Percentiles rank a stretch among this genome's conserved stretches.
phyloP scores from a whole-genome alignment of 1,140 invertebrate species.

The Aphaenogaster rudis region DNA sequence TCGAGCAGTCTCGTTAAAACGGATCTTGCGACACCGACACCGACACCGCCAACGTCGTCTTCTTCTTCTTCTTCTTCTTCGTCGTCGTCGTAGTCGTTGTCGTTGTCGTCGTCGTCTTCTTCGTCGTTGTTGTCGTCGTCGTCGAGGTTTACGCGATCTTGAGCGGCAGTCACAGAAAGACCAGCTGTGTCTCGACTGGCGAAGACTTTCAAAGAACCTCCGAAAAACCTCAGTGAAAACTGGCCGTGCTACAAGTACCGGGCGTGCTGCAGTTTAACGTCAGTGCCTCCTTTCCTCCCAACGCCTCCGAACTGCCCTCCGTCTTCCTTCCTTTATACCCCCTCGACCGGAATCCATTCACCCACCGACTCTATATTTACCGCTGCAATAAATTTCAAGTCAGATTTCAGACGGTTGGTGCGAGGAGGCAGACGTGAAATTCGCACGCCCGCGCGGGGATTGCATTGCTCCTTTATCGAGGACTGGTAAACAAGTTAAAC shows the following conservation, averaged over 20 bases:
- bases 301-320: neutral
- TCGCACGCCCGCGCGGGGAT: constrained; percentile 62
- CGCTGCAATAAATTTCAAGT: constrained; percentile 81
- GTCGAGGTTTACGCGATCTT: constrained; percentile 14
- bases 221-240: constrained; percentile 53
- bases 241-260: constrained; percentile 58
- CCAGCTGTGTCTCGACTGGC: constrained; percentile 18
- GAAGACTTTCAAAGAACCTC: constrained; percentile 24
- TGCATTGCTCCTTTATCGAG: constrained; percentile 81
- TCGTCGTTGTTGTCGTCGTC: constrained; percentile 32
- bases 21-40: constrained; percentile 62
- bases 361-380: constrained; percentile 72
- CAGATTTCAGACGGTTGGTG: constrained; percentile 69
- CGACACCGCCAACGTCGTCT: constrained; percentile 29
- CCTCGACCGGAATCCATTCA: constrained; percentile 24
- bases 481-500: constrained; percentile 84
- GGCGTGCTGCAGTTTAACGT: constrained; percentile 46
- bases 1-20: constrained; percentile 74
- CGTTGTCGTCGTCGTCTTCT: constrained; percentile 22
- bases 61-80: constrained; percentile 2
- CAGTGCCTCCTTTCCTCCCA: neutral
- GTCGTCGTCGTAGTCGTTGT: constrained; percentile 9
- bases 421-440: constrained; percentile 57
- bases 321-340: neutral
- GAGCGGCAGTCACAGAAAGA: constrained; percentile 58